Base-by-base conservation (phyloP, 2,888 invertebrate genomes). In the Mythimna vitellina region DNA sequence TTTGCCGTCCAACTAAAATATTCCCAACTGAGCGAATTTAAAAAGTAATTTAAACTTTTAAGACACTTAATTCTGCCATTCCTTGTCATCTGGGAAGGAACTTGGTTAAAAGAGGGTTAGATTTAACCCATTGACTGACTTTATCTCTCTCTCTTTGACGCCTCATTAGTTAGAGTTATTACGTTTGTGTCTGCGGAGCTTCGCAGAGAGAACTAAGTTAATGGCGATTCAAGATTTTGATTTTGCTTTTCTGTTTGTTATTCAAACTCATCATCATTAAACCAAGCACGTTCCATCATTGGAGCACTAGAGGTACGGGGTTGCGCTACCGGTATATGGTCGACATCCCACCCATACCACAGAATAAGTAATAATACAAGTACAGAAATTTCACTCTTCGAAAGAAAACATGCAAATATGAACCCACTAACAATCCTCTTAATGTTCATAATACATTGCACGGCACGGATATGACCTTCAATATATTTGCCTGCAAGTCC, bases 11-110 rank as follows among this genome's bases (percentile, higher is more conserved):
- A 53, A 66, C 68, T 67, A 42, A 57, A 81, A 64, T n/a, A 62
- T 71, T 60, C 32, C n/a, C 14, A 86, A 85, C 70, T 77, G 66
- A 58, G 65, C 75, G 54, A 78, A 78, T 80, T 85, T 82, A 73
- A 78, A 85, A 85, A 86, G 85, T 80, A 86, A 86, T 84, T 84
- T 78, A 69, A 84, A 86, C 51, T 86, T 82, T 22, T 51, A 56
- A 65, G 70, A 65, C 75, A 61, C 60, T 79, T 84, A 76, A 82
- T 86, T 60, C 82, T 84, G 82, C 76, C 79, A 74, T 63, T 74
- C 61, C 60, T 68, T 78, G 77, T 79, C 85, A 71, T 75, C 62
- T 61, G 32, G 35, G 53, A 64, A 63, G 35, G 8, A 38, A 38
- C 10, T 63, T n/a, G 29, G 22, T 66, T 51, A 42, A 65, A 75